Evolutionary conservation across 2,113 vertebrate genomes (phyloP), one percentile per base, ranked within the genome.

Genomic region (Etia nguti): DNA sequence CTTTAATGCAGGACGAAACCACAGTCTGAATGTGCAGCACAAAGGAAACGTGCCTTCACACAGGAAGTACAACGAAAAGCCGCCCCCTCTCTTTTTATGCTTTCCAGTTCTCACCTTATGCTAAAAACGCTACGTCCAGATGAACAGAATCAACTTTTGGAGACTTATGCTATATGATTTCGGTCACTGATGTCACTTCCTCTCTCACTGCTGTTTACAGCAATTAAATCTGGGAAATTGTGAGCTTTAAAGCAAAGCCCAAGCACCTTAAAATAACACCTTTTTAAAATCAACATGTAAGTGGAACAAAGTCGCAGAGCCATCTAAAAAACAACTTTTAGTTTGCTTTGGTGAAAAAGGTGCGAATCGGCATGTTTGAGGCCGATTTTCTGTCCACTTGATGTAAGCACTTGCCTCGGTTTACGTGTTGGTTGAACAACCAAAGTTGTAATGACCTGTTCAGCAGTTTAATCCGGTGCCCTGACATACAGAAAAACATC

Each of bases 301-400:
- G 46, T 11, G 18, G 26, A 48, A 77, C 73, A 0, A 77, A 52
- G 26, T 52, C 10, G 20, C 26, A 50, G 46, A 77, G 26, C 8
- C 2, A 12, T 9, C 12, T 26, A 52, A 34, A 20, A 52, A 77
- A 77, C 26, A n/a, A 2, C 0, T 77, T n/a, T 77, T 34, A 0
- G 18, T 73, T 46, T 18, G 22, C 1, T 46, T 46, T 77, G 26
- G 15, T 0, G 16, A 75, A 31, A 29, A 75, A 75, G 43, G 24
- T 48, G 43, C 13, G 0, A 31, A 20, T 77, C 41, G 2, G 26
- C 70, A 31, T 0, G 0, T 50, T 77, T 50, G 10, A 77, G 26
- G 70, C 43, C 4, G 10, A 43, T 50, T 77, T 48, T 50, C 43
- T 12, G 43, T 20, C 6, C 70, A 50, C 10, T 29, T 2, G 6